phyloP scores from a whole-genome alignment of 2,797 vertebrate genomes.

The Galaxias olidus region DNA sequence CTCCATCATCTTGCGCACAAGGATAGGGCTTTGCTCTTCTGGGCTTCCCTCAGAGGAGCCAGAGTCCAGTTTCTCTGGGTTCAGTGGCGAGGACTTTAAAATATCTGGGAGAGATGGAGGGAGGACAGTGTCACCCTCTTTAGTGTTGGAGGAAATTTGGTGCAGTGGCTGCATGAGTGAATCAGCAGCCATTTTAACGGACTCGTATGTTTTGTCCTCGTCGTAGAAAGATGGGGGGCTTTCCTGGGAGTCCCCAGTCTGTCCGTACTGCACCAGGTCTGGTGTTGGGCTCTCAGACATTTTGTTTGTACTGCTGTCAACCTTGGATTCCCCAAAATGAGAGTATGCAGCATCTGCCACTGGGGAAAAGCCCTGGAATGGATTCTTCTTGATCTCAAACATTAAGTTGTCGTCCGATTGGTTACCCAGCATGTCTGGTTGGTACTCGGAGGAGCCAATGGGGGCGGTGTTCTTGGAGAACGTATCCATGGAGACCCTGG shows the following conservation, averaged over 20 bases:
- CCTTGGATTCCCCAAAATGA: constrained; percentile 65
- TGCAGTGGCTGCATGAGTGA: constrained; percentile 72
- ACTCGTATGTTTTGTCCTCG: constrained; percentile 81
- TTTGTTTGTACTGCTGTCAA: constrained; percentile 60
- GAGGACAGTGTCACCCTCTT: constrained; percentile 63
- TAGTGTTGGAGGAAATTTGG: constrained; percentile 77
- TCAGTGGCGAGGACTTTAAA: constrained; percentile 85
- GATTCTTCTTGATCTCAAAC: constrained; percentile 75
- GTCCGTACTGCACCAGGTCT: constrained; percentile 91
- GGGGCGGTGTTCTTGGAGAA: constrained; percentile 62
- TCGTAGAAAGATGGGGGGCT: constrained; percentile 72
- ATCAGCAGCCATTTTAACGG: constrained; percentile 77
- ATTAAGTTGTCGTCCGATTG: constrained; percentile 73
- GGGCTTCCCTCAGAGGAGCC: constrained; percentile 78
- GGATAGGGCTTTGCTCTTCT: constrained; percentile 72
- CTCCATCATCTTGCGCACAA: constrained; percentile 76
- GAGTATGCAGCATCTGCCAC: constrained; percentile 66
- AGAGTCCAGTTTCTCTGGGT: constrained; percentile 72
- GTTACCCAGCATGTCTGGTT: constrained; percentile 54
- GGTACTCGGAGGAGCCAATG: constrained; percentile 54
- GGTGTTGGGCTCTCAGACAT: constrained; percentile 91
- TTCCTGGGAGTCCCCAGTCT: constrained; percentile 82
- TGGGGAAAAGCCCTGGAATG: constrained; percentile 72
- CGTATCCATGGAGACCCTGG: constrained; percentile 70
- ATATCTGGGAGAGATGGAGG: constrained; percentile 89